Evolutionary conservation across 2,113 vertebrate genomes (phyloP), one percentile per base, ranked within the genome.

Genomic region (Eptatretus burgeri): DNA sequence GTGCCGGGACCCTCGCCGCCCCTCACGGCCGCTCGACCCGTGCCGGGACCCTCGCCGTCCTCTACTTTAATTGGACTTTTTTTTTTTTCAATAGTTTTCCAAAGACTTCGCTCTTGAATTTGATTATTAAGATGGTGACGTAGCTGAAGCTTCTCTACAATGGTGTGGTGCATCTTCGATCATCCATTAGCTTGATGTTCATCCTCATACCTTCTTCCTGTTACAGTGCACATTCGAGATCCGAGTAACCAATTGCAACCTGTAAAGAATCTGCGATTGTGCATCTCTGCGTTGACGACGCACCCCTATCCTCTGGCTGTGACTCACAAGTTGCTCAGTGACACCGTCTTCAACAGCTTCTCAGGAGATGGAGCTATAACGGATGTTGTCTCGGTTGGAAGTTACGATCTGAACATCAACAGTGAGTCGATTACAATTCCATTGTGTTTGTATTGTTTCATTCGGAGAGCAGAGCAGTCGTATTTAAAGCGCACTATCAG

Each of bases 401-500:
- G 93, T 72, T 91, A 95, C 71, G 79, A 89, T 75, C 84, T 98
- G 71, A 94, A 83, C 71, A 82, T 93, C 66, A 89, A 79, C 69
- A 85, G 91, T 98, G 78, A 75, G 84, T 17, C 56, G 53, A 5
- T 14, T 56, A 17, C 52, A 56, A 5, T 14, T 17, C 14, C 18
- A 9, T 5, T 56, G n/a, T n/a, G n/a, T 17, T 14, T 56, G 52
- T 56, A 4, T 56, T 5, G 7, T 14, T 56, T 14, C 18, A 17
- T 56, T 14, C 18, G 52, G 52, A 17, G 52, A 56, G 52, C 52
- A 17, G 52, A 11, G 12, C 10, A 17, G 9, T 60, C 12, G 56
- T 20, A 11, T n/a, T 60, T 60, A 60, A 20, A n/a, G 56, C 12
- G 56, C n/a, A 60, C 9, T 20, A n/a, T n/a, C n/a, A n/a, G 12